Evolutionary conservation across 2,888 invertebrate genomes (phyloP), one percentile per base, ranked within the genome.

Genomic region (Parelbella ahira): DNA sequence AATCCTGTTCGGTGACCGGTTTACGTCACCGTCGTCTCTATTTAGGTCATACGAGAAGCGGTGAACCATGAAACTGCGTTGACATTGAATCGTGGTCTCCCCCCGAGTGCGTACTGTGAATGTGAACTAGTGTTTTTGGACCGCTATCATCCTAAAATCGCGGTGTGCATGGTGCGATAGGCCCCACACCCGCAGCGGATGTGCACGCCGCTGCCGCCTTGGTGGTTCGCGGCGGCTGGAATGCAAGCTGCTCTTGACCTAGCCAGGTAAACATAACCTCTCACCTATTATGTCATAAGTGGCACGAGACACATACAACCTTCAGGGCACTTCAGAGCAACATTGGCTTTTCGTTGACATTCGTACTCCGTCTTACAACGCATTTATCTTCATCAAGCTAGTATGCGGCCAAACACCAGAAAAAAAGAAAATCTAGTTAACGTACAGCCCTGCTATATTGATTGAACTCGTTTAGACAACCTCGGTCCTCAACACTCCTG

Each of bases 191-290:
- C 56, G 71, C 82, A 72, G 88, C 80, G 86, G 82, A 86, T 84
- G 84, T 80, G 76, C 81, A 83, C 81, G 62, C 82, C 82, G 80
- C 84, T 80, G 75, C 81, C 70, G 62, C 58, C 65, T 62, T 79
- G 77, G 82, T 82, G 77, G 76, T 70, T 73, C 61, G 70, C 76
- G 68, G 71, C 74, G 74, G 74, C 77, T 84, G 88, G 81, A 87
- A 84, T 88, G 86, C 87, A 86, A 81, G 77, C 83, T 76, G 86
- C 86, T 80, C 84, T 87, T 82, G 86, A 86, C 78, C 78, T 87
- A 68, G 81, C 84, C 74, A 86, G 86, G 86, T 86, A 84, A 41
- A 41, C 27, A 30, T 13, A 9, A 29, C 13, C 27, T 27, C 13
- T n/a, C 7, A 13, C 11, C n/a, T n/a, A n/a, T 25, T 13, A 13